Percentiles rank a stretch among this genome's conserved stretches.
phyloP scores from a whole-genome alignment of 2,888 invertebrate species.

The Anthophora plumipes region DNA sequence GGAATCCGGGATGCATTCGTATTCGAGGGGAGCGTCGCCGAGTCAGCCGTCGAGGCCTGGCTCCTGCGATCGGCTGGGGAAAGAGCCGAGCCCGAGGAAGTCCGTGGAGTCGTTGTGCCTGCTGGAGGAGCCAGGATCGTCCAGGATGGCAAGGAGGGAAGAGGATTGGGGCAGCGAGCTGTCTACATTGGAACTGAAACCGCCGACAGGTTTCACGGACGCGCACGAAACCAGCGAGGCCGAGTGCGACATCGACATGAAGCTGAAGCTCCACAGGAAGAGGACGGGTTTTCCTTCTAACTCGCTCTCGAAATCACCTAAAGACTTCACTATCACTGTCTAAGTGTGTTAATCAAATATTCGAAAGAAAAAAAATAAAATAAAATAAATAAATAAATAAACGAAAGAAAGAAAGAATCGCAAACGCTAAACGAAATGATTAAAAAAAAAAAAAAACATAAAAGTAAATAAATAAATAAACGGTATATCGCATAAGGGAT shows the following conservation, averaged over 20 bases:
- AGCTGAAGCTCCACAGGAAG: slow-evolving; percentile 80
- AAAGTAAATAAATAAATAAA: slow-evolving; percentile 5
- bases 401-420: too few relatives aligned
- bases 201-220: slow-evolving; percentile 85
- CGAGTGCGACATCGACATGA: slow-evolving; percentile 83
- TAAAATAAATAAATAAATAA: too few relatives aligned
- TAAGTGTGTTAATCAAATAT: slow-evolving; percentile 76
- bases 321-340: slow-evolving; percentile 85
- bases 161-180: slow-evolving; percentile 81
- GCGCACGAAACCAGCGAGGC: slow-evolving; percentile 82
- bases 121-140: slow-evolving; percentile 74
- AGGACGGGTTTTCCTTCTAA: slow-evolving; percentile 74
- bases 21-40: slow-evolving; percentile 80
- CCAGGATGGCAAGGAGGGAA: slow-evolving; percentile 71
- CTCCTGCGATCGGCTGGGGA: slow-evolving; percentile 73
- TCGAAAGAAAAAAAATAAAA: slow-evolving; percentile 22
- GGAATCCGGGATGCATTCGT: slow-evolving; percentile 79
- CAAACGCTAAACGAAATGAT: slow-evolving; percentile 31
- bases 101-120: slow-evolving; percentile 80
- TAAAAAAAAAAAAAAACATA: slow-evolving; percentile 22
- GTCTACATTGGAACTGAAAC: slow-evolving; percentile 84
- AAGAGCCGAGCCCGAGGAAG: slow-evolving; percentile 73
- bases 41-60: slow-evolving; percentile 76
- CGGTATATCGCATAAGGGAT: slow-evolving; percentile 6
- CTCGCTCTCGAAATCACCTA: slow-evolving; percentile 81